Evolutionary conservation across 2,888 invertebrate genomes (phyloP).

Genomic region (Eilema depressum): DNA sequence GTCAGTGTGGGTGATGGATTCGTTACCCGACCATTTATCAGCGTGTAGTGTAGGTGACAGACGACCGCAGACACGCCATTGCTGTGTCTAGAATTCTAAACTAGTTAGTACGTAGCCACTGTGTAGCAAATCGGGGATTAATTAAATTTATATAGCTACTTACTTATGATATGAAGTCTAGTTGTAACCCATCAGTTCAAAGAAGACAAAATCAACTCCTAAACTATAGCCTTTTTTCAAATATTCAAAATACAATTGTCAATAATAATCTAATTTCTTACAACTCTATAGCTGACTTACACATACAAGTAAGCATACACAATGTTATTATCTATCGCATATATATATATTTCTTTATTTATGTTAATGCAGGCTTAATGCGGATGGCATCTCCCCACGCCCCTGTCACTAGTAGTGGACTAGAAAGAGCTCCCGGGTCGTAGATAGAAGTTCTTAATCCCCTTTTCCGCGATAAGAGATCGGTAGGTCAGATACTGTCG

Average conservation of each 20-base stretch:
- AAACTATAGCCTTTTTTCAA: too few relatives aligned
- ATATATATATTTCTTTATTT: constrained; percentile 42
- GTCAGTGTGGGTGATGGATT: constrained; percentile 58
- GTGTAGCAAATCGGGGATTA: neutral
- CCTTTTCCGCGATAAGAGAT: constrained; percentile 43
- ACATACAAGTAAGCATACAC: neutral
- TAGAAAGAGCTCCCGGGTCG: constrained; percentile 31
- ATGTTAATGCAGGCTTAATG: constrained; percentile 53
- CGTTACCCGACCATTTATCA: constrained; percentile 57
- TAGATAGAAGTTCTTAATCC: constrained; percentile 44
- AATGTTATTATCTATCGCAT: neutral
- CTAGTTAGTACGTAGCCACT: constrained; percentile 11
- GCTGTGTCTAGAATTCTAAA: constrained; percentile 40
- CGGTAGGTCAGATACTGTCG: constrained; percentile 39
- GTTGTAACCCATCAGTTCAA: neutral
- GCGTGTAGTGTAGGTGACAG: constrained; percentile 60
- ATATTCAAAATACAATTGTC: neutral
- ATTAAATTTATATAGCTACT: neutral
- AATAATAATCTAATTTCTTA: neutral
- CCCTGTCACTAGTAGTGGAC: constrained; percentile 46
- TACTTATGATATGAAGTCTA: neutral
- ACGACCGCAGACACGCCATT: constrained; percentile 46
- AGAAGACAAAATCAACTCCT: neutral
- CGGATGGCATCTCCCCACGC: constrained; percentile 50
- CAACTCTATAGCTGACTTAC: neutral